Conservation (phyloP, 2,888 invertebrate genomes). For the Pammene aurita region DNA sequence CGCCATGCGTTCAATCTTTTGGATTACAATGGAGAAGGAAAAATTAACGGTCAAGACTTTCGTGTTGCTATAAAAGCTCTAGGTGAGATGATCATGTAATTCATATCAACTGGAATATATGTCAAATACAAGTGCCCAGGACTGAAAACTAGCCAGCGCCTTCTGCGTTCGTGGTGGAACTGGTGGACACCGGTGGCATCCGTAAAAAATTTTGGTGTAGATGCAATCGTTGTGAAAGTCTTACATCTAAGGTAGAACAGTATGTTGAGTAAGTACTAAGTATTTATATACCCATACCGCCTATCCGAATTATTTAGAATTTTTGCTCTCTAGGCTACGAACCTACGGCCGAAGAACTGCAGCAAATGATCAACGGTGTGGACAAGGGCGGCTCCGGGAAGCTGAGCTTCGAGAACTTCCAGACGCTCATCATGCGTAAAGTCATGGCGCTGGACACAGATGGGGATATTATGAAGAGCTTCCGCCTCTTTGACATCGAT, state of each 20-base stretch:
- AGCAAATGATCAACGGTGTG: constrained; percentile 70
- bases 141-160: too few relatives aligned
- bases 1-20: constrained; percentile 73
- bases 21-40: constrained; percentile 74
- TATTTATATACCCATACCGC: too few relatives aligned
- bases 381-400: constrained; percentile 72
- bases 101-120: too few relatives aligned
- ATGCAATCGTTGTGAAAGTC: too few relatives aligned
- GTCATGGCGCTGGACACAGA: constrained; percentile 73
- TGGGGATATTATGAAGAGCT: constrained; percentile 78
- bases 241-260: too few relatives aligned
- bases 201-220: too few relatives aligned
- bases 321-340: constrained; percentile 72
- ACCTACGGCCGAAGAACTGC: constrained; percentile 75
- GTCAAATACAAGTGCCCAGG: too few relatives aligned
- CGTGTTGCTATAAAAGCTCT: constrained; percentile 77
- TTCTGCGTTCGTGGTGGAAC: too few relatives aligned
- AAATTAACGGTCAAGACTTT: constrained; percentile 74
- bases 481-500: constrained; percentile 72
- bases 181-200: too few relatives aligned
- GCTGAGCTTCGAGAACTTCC: constrained; percentile 75
- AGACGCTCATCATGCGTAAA: constrained; percentile 77
- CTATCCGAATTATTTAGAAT: too few relatives aligned
- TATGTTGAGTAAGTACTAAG: too few relatives aligned
- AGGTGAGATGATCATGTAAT: constrained; percentile 54